Base-by-base conservation (phyloP, 1,140 invertebrate species). In the Euglossa dilemma region DNA sequence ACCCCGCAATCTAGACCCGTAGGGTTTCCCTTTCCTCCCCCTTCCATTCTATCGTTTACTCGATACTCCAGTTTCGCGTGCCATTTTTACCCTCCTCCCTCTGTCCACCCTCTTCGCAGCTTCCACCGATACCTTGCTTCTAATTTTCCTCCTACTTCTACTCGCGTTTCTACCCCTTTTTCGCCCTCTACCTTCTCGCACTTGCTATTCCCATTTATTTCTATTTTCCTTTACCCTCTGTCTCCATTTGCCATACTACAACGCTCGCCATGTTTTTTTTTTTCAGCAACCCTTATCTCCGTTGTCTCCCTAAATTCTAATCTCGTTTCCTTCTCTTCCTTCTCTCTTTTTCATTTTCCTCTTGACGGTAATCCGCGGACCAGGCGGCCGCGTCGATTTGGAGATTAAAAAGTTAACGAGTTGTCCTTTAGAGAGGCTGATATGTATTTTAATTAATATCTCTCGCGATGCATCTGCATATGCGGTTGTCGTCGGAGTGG, bases 31-130 rank as follows among this genome's bases (percentile, higher is more conserved):
- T 7, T 45, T 23, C 12, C 20, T 47, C 45, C 12, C 12, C 54
- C 20, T 11, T 8, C 4, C 54, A 52, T 71, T 36, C 69, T 20
- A 71, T 71, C 36, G 69, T 71, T 54, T 71, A 71, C 69, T 71
- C 25, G 12, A 71, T 28, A 52, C 43, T 71, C 18, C 9, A 9
- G 18, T 5, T 63, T 28, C 9, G 7, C 16, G 45, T 3, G 25
- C 20, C 18, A 12, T 36, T 70, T 50, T 50, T 8, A 6, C 8
- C 9, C 25, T 23, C 7, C 12, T 12, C 25, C 69, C 25, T 52
- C 54, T 71, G 23, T 71, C 36, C 6, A 11, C 20, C 23, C n/a
- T n/a, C 36, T 45, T 23, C 28, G 43, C 7, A 7, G 11, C 20
- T 2, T 66, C 45, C 45, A 23, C 12, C 36, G 36, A 66, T 14